These are phyloP conservation scores for Menidia beryllina DNA, from an alignment of 2,113 vertebrate genomes.

Conservation along the genomic window DNA sequence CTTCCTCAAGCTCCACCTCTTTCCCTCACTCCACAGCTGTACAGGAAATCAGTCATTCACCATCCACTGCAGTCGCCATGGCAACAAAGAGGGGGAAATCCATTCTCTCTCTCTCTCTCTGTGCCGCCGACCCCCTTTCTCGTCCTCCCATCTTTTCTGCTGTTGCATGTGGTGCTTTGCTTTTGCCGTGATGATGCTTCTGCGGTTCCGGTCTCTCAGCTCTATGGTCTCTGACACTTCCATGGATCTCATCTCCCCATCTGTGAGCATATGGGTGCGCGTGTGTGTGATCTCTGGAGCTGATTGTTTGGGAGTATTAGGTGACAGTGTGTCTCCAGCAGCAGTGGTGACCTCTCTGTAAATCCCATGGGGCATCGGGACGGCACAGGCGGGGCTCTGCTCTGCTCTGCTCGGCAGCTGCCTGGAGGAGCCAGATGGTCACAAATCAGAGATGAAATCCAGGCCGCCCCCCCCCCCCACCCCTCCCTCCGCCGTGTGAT, in stretches of 20 bases:
- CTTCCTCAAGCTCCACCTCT: constrained; percentile 44
- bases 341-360: constrained; percentile 72
- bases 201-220: no score
- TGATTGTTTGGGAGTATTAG: constrained; percentile 56
- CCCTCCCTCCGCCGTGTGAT: constrained; percentile 23
- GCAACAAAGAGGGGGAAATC: constrained; percentile 80
- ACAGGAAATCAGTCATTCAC: constrained; percentile 84
- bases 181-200: neutral
- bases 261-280: constrained; percentile 12
- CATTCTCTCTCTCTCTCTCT: constrained; percentile 56
- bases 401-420: constrained; percentile 64
- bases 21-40: constrained; percentile 74
- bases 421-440: constrained; percentile 77
- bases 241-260: constrained; percentile 3
- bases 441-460: constrained; percentile 74
- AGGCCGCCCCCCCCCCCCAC: constrained; percentile 37
- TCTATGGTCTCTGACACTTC: neutral
- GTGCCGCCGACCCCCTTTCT: constrained; percentile 7
- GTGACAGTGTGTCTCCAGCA: constrained; percentile 62
- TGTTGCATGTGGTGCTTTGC: constrained; percentile 31
- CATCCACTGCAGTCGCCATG: constrained; percentile 81
- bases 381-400: constrained; percentile 52
- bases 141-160: constrained; percentile 37
- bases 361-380: constrained; percentile 72
- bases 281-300: constrained; percentile 28